Conservation (phyloP, 2,888 invertebrate species). For the Drosophila quinaria region DNA sequence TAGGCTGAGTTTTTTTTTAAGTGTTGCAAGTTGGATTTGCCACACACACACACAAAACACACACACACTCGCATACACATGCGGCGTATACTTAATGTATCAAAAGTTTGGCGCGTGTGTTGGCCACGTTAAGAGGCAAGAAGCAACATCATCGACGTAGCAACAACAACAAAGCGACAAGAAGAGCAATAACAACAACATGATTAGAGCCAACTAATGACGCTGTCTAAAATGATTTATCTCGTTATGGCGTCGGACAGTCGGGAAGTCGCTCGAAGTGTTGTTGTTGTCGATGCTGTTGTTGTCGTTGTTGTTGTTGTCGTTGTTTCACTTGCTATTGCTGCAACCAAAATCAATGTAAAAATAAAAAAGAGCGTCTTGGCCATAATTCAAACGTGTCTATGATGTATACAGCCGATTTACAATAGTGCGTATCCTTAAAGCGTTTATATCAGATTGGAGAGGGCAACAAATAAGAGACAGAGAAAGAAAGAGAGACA, state of each 20-base stretch:
- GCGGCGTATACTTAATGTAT: slow-evolving; percentile 66
- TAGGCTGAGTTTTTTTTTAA: neutral
- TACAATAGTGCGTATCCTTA: slow-evolving; percentile 54
- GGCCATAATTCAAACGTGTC: slow-evolving; percentile 79
- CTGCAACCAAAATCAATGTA: slow-evolving; percentile 73
- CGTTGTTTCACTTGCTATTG: slow-evolving; percentile 33
- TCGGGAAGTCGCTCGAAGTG: slow-evolving; percentile 20
- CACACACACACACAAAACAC: slow-evolving; percentile 8
- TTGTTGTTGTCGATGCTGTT: slow-evolving; percentile 19
- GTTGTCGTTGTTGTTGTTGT: slow-evolving; percentile 5
- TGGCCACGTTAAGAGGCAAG: slow-evolving; percentile 22
- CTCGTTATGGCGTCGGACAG: slow-evolving; percentile 70
- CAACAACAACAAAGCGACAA: slow-evolving; percentile 47
- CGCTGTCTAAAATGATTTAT: slow-evolving; percentile 83
- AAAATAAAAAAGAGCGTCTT: slow-evolving; percentile 71
- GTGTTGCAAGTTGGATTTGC: slow-evolving; percentile 17
- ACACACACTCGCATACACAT: slow-evolving; percentile 15
- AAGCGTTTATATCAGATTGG: neutral
- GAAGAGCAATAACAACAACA: slow-evolving; percentile 55
- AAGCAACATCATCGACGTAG: slow-evolving; percentile 43
- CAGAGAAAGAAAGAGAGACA: neutral
- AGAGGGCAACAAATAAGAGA: neutral
- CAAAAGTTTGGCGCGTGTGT: slow-evolving; percentile 52
- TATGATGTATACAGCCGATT: slow-evolving; percentile 75
- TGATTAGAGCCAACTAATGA: slow-evolving; percentile 83